Conservation (phyloP, 2,888 invertebrate genomes). For the Punctoribates punctum region DNA sequence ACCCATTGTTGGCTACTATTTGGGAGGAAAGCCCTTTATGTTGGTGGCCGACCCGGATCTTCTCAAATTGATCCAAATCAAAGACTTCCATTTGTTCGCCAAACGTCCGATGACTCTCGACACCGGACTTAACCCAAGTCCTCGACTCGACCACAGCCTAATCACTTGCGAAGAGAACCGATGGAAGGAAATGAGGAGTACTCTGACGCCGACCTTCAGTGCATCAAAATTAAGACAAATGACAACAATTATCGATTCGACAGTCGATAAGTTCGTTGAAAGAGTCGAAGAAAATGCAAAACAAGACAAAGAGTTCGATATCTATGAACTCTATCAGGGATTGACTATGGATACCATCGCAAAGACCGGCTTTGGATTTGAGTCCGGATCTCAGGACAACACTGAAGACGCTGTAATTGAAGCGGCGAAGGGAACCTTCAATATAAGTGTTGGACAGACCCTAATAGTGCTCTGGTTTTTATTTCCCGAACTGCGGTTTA, state of each 20-base stretch:
- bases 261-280: constrained; percentile 38
- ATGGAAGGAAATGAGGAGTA: constrained; percentile 48
- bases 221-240: constrained; percentile 45
- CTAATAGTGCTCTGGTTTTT: neutral
- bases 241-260: constrained; percentile 39
- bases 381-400: constrained; percentile 45
- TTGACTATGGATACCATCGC: constrained; percentile 47
- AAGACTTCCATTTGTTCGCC: constrained; percentile 51
- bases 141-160: constrained; percentile 14
- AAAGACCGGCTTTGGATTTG: constrained; percentile 46
- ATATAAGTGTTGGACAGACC: neutral
- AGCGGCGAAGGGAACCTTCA: constrained; percentile 28
- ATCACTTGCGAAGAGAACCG: constrained; percentile 41
- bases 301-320: constrained; percentile 44
- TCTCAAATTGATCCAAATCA: constrained; percentile 52
- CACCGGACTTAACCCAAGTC: constrained; percentile 44
- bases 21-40: constrained; percentile 44
- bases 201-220: constrained; percentile 47
- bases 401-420: constrained; percentile 42
- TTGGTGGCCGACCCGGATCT: constrained; percentile 45
- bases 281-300: constrained; percentile 38
- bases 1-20: constrained; percentile 45
- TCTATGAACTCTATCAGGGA: constrained; percentile 45
- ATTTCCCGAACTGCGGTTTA: constrained; percentile 12
- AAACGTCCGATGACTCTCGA: constrained; percentile 49